These are phyloP conservation scores for Podarcis lilfordi DNA, from an alignment of 2,797 vertebrate species.

Conservation along the genomic window DNA sequence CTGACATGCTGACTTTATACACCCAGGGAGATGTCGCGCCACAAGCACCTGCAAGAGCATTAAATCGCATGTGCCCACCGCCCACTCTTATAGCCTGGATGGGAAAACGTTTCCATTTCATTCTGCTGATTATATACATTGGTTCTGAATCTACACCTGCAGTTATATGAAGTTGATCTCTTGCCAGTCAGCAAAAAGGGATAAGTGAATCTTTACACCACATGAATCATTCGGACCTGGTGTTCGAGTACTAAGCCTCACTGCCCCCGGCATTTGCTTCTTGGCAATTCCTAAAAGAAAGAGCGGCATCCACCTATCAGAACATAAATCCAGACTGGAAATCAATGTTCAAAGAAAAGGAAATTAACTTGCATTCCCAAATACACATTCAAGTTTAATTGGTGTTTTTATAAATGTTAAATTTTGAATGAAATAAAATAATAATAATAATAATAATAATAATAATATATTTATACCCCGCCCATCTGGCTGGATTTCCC, in stretches of 20 bases:
- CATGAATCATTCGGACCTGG: constrained; percentile 47
- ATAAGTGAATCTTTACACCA: constrained; percentile 41
- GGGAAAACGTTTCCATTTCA: neutral
- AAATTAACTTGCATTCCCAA: neutral
- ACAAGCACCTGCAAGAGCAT: neutral
- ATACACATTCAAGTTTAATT: constrained; percentile 1
- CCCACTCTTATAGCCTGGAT: neutral
- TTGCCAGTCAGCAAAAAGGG: constrained; percentile 50
- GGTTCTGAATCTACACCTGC: neutral
- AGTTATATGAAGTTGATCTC: constrained; percentile 6
- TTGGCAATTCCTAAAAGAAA: neutral
- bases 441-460: too few species aligned
- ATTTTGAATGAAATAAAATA: neutral
- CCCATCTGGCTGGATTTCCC: too few species aligned
- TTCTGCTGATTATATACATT: neutral
- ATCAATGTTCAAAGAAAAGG: neutral
- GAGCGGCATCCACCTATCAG: constrained; percentile 24
- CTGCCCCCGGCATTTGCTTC: constrained; percentile 55
- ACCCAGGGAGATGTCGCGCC: too few species aligned
- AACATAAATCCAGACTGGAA: neutral
- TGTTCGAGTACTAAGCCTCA: constrained; percentile 32
- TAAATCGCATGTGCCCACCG: neutral
- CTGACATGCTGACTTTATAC: neutral
- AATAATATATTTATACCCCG: too few species aligned
- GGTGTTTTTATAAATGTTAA: neutral